Conservation (phyloP, 2,113 vertebrate species). For the Ursus arctos region DNA sequence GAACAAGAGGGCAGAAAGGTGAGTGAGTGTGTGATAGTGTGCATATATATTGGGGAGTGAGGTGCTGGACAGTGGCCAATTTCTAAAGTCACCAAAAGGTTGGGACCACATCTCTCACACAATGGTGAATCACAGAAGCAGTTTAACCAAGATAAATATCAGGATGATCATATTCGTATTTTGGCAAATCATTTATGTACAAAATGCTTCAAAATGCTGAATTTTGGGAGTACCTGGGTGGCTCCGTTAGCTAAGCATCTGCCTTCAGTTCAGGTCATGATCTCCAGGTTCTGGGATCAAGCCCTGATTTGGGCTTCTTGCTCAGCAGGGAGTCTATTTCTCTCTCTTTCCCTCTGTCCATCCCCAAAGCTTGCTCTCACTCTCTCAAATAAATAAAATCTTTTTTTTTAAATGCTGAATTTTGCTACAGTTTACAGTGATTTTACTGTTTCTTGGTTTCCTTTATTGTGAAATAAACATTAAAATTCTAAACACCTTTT, state of each 20-base stretch:
- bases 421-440: not conserved
- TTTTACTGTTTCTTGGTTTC: not conserved
- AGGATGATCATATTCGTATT: not conserved
- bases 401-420: not conserved
- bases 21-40: not conserved
- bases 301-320: not conserved
- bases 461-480: not conserved
- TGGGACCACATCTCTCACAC: not conserved
- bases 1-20: not conserved
- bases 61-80: not conserved
- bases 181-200: not conserved
- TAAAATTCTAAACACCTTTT: not conserved
- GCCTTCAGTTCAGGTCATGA: not conserved
- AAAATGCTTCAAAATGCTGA: not conserved
- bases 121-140: not conserved
- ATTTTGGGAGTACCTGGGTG: not conserved
- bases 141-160: not conserved
- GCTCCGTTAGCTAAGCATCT: not conserved
- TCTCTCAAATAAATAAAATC: not conserved
- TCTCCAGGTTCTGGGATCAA: not conserved
- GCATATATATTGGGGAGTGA: too few species aligned
- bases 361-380: not conserved
- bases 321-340: not conserved
- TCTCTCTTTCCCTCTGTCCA: not conserved
- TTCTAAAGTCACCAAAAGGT: not conserved